Conservation (phyloP, 2,888 invertebrate species). For the Diaphora mendica region DNA sequence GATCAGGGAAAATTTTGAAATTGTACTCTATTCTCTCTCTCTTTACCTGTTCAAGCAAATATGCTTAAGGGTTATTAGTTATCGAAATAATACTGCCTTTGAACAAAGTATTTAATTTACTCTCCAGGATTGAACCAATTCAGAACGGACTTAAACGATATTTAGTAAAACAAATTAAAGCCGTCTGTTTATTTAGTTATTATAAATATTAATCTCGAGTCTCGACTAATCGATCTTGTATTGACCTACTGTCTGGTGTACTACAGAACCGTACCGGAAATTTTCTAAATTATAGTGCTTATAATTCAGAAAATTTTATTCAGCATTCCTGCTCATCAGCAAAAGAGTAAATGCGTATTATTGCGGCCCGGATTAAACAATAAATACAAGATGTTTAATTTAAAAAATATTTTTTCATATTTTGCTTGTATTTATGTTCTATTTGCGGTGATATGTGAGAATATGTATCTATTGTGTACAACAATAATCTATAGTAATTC, state of each 20-base stretch:
- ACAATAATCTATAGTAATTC: too few species aligned
- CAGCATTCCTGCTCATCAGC: not conserved
- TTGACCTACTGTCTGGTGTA: not conserved
- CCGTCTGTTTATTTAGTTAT: not conserved
- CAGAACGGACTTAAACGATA: not conserved
- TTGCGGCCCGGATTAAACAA: not conserved
- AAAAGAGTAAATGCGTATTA: not conserved
- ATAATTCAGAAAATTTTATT: too few species aligned
- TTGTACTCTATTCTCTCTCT: not conserved
- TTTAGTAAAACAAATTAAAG: not conserved
- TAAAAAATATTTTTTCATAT: too few species aligned
- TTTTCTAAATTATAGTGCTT: not conserved
- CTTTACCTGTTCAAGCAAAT: not conserved
- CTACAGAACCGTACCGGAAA: not conserved
- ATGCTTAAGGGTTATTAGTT: not conserved
- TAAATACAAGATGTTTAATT: too few species aligned
- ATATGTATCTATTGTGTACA: too few species aligned
- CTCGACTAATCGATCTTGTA: not conserved
- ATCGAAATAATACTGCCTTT: not conserved
- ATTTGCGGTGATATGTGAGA: too few species aligned
- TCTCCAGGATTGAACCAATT: not conserved
- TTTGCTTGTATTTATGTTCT: too few species aligned
- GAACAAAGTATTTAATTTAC: not conserved
- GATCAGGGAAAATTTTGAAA: not conserved
- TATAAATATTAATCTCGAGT: not conserved